phyloP scores from a whole-genome alignment of 2,888 invertebrate species.

The Sarcophaga caerulescens region DNA sequence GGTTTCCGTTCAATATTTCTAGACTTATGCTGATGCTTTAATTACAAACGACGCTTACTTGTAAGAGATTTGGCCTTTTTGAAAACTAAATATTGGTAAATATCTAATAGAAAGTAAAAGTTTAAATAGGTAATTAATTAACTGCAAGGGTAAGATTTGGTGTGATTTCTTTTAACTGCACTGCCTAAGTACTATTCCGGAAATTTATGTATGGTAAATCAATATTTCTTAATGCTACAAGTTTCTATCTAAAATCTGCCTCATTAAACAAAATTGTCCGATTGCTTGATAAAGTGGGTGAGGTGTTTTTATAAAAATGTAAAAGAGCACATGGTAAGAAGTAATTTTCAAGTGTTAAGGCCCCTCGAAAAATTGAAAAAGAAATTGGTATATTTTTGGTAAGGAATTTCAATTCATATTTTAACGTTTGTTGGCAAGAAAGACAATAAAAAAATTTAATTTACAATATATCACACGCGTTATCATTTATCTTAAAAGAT shows the following conservation, averaged over 20 bases:
- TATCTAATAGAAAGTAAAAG: conserved; percentile 25
- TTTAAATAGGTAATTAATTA: conserved; percentile 26
- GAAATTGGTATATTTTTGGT: conserved; percentile 40
- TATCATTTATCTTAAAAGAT: conserved; percentile 57
- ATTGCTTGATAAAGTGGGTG: not conserved
- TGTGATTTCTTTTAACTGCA: conserved; percentile 13
- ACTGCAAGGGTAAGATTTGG: conserved; percentile 49
- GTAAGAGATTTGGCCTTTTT: conserved; percentile 3
- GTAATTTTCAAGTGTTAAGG: conserved; percentile 36
- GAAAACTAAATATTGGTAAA: conserved; percentile 14
- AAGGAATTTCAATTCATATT: conserved; percentile 47
- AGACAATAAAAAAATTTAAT: conserved; percentile 59
- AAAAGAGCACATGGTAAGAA: conserved; percentile 37
- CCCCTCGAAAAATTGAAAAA: not conserved
- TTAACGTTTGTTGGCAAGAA: conserved; percentile 42
- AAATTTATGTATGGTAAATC: no score
- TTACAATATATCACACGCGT: conserved; percentile 45
- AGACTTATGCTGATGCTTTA: not conserved
- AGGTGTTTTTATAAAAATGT: conserved; percentile 1
- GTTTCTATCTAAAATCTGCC: no score
- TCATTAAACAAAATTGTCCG: no score
- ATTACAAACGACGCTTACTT: not conserved
- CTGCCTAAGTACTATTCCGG: not conserved
- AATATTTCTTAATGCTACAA: not conserved
- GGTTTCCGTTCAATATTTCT: conserved; percentile 38